Conservation (phyloP, 2,797 vertebrate species). For the Microctenopoma steveboyesi region DNA sequence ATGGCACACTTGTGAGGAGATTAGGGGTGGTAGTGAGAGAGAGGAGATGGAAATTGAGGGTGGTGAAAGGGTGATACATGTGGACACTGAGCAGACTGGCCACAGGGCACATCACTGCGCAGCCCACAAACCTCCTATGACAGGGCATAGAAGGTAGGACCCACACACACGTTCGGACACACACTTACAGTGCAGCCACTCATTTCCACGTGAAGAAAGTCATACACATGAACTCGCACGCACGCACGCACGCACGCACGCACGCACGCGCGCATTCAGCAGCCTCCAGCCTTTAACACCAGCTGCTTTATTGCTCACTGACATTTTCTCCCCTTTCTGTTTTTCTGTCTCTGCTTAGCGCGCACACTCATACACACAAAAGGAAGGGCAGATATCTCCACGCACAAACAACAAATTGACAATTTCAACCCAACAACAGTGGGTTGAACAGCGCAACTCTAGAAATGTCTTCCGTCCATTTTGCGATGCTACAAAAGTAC, state of each 20-base stretch:
- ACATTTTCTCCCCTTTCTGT: constrained; percentile 80
- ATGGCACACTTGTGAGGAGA: constrained; percentile 20
- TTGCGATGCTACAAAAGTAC: neutral
- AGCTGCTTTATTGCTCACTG: constrained; percentile 82
- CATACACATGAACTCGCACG: constrained; percentile 36
- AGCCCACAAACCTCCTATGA: constrained; percentile 74
- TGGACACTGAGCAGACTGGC: constrained; percentile 73
- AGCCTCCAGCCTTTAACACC: constrained; percentile 78
- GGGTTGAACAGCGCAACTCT: constrained; percentile 13
- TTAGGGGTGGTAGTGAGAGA: constrained; percentile 2
- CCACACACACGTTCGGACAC: constrained; percentile 31
- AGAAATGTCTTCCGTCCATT: constrained; percentile 27
- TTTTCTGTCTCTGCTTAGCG: constrained; percentile 58
- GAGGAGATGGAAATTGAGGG: constrained; percentile 19
- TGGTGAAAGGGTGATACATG: constrained; percentile 36
- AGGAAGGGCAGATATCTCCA: constrained; percentile 22
- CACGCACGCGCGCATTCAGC: constrained; percentile 37
- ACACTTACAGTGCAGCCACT: constrained; percentile 55
- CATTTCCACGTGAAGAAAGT: constrained; percentile 47
- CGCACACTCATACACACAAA: constrained; percentile 16
- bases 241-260: constrained; percentile 54
- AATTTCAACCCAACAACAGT: constrained; percentile 8
- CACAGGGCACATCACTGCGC: constrained; percentile 76
- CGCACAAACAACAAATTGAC: constrained; percentile 37
- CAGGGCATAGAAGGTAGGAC: constrained; percentile 67